A percentile compares a stretch with the other conserved stretches of the same genome.
These are phyloP conservation scores for Xenopus borealis DNA, from an alignment of 2,113 vertebrate species.

Conservation along the genomic window DNA sequence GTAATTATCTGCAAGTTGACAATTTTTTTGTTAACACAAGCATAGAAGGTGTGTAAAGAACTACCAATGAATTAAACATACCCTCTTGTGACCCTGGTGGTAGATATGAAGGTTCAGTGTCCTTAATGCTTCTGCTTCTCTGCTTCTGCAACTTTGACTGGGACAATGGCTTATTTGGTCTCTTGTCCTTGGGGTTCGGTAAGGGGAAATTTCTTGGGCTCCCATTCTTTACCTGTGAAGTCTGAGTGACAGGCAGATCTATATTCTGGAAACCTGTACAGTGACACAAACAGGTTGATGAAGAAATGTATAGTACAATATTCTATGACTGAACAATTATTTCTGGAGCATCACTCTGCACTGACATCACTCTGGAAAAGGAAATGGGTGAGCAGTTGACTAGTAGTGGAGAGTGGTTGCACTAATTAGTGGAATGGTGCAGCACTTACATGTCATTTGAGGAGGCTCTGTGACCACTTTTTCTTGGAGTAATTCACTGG, in stretches of 20 bases:
- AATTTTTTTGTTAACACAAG: no score
- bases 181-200: neutral
- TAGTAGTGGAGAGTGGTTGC: no score
- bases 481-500: neutral
- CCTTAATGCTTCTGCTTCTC: slow-evolving; percentile 7
- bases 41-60: no score
- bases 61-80: neutral
- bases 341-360: no score
- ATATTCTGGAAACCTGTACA: slow-evolving; percentile 28
- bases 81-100: slow-evolving; percentile 28
- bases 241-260: slow-evolving; percentile 22
- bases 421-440: no score
- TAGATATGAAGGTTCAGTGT: slow-evolving; percentile 3
- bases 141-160: slow-evolving; percentile 23
- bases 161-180: slow-evolving; percentile 14
- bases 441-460: slow-evolving; percentile 5
- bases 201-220: neutral
- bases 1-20: no score
- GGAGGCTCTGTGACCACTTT: neutral
- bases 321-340: no score
- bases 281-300: neutral
- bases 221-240: neutral
- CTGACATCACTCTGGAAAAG: no score
- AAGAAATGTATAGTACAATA: no score
- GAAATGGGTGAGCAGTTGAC: no score